phyloP scores from a whole-genome alignment of 35 echinoderm and acorn worm species.

The Ophioderma brevispina region DNA sequence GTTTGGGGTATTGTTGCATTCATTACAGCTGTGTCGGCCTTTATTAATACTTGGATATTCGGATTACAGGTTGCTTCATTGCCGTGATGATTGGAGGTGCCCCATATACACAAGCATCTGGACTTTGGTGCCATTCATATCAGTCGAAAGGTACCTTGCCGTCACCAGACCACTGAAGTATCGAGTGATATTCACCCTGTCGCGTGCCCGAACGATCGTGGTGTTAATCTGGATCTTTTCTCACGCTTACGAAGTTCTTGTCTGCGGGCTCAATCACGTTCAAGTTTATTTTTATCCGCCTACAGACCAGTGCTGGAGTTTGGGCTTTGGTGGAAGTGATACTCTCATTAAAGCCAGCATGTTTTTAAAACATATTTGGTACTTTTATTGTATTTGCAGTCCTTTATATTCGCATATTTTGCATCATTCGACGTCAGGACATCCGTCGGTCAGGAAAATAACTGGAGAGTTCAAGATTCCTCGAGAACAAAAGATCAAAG shows the following conservation, averaged over 20 bases:
- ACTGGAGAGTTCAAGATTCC: not conserved
- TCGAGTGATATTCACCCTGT: not conserved
- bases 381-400: not conserved
- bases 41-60: not conserved
- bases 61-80: not conserved
- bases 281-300: not conserved
- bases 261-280: not conserved
- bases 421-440: not conserved
- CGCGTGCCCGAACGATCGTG: not conserved
- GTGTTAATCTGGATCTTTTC: not conserved
- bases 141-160: not conserved
- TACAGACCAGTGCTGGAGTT: not conserved
- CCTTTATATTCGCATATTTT: not conserved
- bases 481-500: no score
- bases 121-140: not conserved
- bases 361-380: not conserved
- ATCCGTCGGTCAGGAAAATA: not conserved
- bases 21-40: not conserved
- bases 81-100: not conserved
- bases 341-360: not conserved
- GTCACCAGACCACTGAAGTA: not conserved
- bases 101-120: not conserved
- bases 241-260: not conserved
- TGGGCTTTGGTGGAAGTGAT: not conserved
- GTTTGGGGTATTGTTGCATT: not conserved